Percentiles rank a stretch among this genome's conserved stretches.
Conservation (phyloP, 2,113 vertebrate species). For the Strix aluco region DNA sequence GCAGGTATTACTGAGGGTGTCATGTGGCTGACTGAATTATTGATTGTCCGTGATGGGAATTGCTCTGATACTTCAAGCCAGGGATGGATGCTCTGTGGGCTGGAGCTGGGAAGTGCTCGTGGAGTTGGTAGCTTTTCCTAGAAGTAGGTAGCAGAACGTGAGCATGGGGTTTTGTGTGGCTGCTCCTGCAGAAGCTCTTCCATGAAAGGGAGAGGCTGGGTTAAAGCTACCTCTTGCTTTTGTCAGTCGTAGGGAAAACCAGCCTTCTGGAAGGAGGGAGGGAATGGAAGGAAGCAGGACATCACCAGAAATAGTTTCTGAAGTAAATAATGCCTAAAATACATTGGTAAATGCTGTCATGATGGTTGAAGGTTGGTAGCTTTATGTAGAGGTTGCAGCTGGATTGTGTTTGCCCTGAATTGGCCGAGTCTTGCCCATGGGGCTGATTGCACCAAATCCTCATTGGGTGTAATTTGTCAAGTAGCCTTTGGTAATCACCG, state of each 20-base stretch:
- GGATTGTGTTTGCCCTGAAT: not conserved
- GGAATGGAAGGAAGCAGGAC: not conserved
- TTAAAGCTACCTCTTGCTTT: not conserved
- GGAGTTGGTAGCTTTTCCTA: not conserved
- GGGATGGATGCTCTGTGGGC: not conserved
- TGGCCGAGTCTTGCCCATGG: not conserved
- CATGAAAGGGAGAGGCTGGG: not conserved
- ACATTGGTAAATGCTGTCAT: not conserved
- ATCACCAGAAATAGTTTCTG: not conserved
- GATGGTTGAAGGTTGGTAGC: not conserved
- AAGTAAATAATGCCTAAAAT: not conserved
- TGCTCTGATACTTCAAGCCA: not conserved
- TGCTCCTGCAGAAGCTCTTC: not conserved
- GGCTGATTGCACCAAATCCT: not conserved
- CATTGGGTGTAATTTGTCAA: fast-evolving
- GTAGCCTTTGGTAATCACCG: not conserved
- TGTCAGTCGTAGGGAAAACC: not conserved
- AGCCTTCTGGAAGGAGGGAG: not conserved
- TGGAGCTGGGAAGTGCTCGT: fast-evolving
- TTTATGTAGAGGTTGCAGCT: not conserved
- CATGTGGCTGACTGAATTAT: not conserved
- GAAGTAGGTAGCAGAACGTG: not conserved
- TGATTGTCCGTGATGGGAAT: not conserved
- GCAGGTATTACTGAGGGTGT: not conserved
- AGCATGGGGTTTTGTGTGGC: not conserved